Evolutionary conservation across 2,797 vertebrate genomes (phyloP).

Genomic region (Peromyscus eremicus): DNA sequence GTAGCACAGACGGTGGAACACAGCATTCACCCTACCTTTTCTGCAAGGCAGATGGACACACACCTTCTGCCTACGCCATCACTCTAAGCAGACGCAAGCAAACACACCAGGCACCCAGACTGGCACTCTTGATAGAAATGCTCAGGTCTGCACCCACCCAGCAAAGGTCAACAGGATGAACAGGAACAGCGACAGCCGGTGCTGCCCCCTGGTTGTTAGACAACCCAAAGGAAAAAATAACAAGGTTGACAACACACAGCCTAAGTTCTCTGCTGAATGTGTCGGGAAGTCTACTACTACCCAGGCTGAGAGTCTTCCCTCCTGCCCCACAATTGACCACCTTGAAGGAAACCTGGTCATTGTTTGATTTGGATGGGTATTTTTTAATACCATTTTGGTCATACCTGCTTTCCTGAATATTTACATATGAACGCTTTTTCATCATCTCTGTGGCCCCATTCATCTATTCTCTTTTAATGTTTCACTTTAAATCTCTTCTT

Average conservation of each 20-base stretch:
- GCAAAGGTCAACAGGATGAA: not conserved
- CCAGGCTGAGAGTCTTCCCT: too few species aligned
- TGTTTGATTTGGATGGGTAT: not conserved
- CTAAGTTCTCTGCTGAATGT: not conserved
- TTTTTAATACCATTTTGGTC: not conserved
- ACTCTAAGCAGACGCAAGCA: not conserved
- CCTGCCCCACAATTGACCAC: not conserved
- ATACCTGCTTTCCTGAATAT: not conserved
- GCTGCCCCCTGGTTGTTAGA: not conserved
- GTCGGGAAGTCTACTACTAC: fast-evolving
- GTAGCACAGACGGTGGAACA: not conserved
- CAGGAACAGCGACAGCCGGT: not conserved
- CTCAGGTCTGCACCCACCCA: not conserved
- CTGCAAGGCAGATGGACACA: not conserved
- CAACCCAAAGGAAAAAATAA: not conserved
- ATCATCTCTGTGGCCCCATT: too few species aligned
- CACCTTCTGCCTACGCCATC: not conserved
- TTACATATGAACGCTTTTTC: not conserved
- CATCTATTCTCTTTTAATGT: too few species aligned
- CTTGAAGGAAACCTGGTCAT: not conserved
- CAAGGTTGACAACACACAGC: too few species aligned
- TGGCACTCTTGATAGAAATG: not conserved
- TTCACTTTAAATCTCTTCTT: not conserved
- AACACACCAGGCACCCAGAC: not conserved
- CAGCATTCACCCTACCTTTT: not conserved